phyloP scores from a whole-genome alignment of 1,140 invertebrate genomes.

The Leptonema lineaticorne region DNA sequence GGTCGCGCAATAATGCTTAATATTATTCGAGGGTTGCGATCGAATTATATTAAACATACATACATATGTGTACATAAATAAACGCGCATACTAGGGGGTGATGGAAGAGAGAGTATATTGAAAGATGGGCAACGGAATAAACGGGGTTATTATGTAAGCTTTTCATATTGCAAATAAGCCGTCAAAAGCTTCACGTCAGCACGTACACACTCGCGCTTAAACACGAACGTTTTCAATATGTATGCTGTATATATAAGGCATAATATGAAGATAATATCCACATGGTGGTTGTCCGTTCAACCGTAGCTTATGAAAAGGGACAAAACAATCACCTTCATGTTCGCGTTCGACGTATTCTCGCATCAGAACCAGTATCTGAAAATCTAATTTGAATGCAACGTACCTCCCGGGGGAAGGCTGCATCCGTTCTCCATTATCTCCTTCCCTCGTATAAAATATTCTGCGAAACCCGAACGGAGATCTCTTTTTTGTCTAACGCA shows the following conservation, averaged over 20 bases:
- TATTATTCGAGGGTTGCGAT: too few relatives aligned
- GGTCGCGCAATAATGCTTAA: too few relatives aligned
- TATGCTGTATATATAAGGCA: too few relatives aligned
- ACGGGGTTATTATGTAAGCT: not conserved
- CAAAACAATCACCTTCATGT: not conserved
- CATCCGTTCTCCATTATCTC: slow-evolving; percentile 30
- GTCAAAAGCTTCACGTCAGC: not conserved
- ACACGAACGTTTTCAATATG: not conserved
- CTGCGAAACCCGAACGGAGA: not conserved
- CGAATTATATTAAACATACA: too few relatives aligned
- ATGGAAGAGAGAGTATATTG: too few relatives aligned
- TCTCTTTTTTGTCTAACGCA: slow-evolving; percentile 2
- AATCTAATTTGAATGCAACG: slow-evolving; percentile 41
- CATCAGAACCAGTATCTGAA: slow-evolving; percentile 29
- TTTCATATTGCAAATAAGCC: not conserved
- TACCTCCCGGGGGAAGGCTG: slow-evolving; percentile 1
- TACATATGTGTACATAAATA: too few relatives aligned
- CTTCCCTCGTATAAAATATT: slow-evolving; percentile 5
- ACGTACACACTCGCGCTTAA: not conserved
- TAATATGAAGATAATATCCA: too few relatives aligned
- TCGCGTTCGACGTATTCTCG: too few relatives aligned
- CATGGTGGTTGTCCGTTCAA: too few relatives aligned
- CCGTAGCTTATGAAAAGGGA: slow-evolving; percentile 34
- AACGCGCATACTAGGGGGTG: too few relatives aligned
- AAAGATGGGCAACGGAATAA: too few relatives aligned